Percentiles rank a stretch among this genome's conserved stretches.
These are phyloP conservation scores for Plutomurus gul DNA, from an alignment of 1,140 invertebrate species.

Conservation along the genomic window DNA sequence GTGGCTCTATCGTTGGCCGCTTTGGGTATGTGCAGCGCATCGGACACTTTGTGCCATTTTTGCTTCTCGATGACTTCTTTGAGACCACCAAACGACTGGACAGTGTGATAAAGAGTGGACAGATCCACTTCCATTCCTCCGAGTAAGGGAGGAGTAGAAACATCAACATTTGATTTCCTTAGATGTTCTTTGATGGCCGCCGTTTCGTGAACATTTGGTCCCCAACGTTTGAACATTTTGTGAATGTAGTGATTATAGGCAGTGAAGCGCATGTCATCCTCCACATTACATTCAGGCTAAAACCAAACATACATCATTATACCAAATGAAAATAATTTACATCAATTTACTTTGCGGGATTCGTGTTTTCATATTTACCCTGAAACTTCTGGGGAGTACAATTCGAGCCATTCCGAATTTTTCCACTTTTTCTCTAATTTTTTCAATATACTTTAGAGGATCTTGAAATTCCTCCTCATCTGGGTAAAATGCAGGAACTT, in stretches of 20 bases:
- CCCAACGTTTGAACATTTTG: slow-evolving; percentile 86
- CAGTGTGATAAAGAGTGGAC: slow-evolving; percentile 80
- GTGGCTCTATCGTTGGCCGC: slow-evolving; percentile 79
- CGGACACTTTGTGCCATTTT: slow-evolving; percentile 85
- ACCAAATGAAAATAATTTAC: slow-evolving; percentile 3
- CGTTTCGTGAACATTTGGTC: slow-evolving; percentile 82
- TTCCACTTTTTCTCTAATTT: slow-evolving; percentile 76
- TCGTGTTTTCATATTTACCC: slow-evolving; percentile 60
- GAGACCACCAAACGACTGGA: slow-evolving; percentile 82
- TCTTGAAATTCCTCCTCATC: slow-evolving; percentile 85
- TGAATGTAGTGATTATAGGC: slow-evolving; percentile 91
- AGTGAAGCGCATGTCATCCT: slow-evolving; percentile 83
- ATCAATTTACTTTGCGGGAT: background rate
- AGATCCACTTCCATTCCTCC: slow-evolving; percentile 89
- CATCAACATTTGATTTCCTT: slow-evolving; percentile 42
- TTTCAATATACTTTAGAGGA: slow-evolving; percentile 85
- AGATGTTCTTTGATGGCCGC: slow-evolving; percentile 70
- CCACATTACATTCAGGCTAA: slow-evolving; percentile 81
- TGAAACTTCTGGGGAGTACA: slow-evolving; percentile 83
- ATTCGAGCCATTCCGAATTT: slow-evolving; percentile 86
- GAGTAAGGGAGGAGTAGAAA: slow-evolving; percentile 61
- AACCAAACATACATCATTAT: no score
- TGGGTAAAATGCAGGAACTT: slow-evolving; percentile 82
- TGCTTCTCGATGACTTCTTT: slow-evolving; percentile 89
- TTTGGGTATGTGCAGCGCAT: slow-evolving; percentile 83